Percentiles rank a stretch among this genome's conserved stretches.
Conservation (phyloP, 2,113 vertebrate genomes). For the Sterna hirundo region DNA sequence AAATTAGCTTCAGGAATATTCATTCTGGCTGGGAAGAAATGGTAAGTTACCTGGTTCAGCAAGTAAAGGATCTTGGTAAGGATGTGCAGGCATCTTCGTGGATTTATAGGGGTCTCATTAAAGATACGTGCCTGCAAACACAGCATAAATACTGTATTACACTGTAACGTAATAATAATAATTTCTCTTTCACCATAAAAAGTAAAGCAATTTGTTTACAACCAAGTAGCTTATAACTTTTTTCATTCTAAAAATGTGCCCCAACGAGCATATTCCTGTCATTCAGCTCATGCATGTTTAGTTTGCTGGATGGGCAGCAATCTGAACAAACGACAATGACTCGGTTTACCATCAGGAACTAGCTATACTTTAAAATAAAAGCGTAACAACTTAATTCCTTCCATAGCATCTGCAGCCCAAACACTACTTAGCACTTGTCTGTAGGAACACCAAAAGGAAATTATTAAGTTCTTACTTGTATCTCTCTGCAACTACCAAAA, state of each 20-base stretch:
- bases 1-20: not conserved
- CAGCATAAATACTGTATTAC: not conserved
- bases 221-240: not conserved
- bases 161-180: accelerated
- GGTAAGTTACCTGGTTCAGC: slow-evolving; percentile 87
- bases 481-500: not conserved
- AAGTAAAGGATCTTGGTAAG: slow-evolving; percentile 98
- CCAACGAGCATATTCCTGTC: not conserved
- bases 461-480: not conserved
- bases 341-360: not conserved
- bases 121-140: slow-evolving; percentile 89
- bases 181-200: not conserved
- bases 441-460: not conserved
- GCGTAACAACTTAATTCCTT: not conserved
- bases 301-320: not conserved
- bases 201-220: not conserved
- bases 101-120: slow-evolving; percentile 97
- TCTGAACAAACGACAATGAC: not conserved
- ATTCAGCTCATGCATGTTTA: not conserved
- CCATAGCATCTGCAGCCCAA: not conserved
- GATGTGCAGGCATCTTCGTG: slow-evolving; percentile 95
- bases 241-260: not conserved
- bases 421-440: too few species aligned
- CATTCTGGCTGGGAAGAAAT: not conserved
- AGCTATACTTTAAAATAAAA: not conserved